These are phyloP conservation scores for Protonibea diacanthus DNA, from an alignment of 2,797 vertebrate species.

Conservation along the genomic window DNA sequence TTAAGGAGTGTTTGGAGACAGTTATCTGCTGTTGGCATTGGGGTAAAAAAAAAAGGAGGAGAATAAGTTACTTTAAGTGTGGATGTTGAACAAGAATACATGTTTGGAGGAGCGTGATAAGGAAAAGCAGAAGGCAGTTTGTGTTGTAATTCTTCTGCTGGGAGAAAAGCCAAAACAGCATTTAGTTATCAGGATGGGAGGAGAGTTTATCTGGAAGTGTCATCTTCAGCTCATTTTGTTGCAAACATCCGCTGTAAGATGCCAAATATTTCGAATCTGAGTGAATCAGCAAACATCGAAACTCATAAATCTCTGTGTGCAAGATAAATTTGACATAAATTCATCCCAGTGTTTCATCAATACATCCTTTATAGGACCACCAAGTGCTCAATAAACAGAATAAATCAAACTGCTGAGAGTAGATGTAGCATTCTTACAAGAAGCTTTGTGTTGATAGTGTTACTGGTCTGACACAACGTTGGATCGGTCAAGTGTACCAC, in stretches of 20 bases:
- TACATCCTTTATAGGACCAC: not conserved
- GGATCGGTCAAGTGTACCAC: no score
- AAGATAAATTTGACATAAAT: not conserved
- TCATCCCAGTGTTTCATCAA: not conserved
- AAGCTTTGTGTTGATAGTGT: no score
- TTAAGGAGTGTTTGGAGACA: conserved; percentile 65
- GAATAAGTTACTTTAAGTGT: conserved; percentile 40
- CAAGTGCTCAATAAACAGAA: conserved; percentile 21
- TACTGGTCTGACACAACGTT: no score
- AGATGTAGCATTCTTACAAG: no score
- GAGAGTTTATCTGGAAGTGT: not conserved
- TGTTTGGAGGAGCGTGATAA: conserved; percentile 36
- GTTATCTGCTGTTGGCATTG: conserved; percentile 66
- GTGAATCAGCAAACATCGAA: not conserved
- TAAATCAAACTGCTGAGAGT: not conserved
- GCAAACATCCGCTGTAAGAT: not conserved
- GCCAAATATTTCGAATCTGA: not conserved
- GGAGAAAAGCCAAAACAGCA: not conserved
- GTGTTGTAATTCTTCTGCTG: conserved; percentile 18
- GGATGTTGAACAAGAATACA: conserved; percentile 41
- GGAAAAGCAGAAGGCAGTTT: not conserved
- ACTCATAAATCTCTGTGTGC: not conserved
- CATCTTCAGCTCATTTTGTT: not conserved
- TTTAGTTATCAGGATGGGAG: not conserved
- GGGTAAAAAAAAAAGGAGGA: conserved; percentile 49